These are phyloP conservation scores for Gasterosteus aculeatus DNA, from an alignment of 2,113 vertebrate species.

Conservation along the genomic window DNA sequence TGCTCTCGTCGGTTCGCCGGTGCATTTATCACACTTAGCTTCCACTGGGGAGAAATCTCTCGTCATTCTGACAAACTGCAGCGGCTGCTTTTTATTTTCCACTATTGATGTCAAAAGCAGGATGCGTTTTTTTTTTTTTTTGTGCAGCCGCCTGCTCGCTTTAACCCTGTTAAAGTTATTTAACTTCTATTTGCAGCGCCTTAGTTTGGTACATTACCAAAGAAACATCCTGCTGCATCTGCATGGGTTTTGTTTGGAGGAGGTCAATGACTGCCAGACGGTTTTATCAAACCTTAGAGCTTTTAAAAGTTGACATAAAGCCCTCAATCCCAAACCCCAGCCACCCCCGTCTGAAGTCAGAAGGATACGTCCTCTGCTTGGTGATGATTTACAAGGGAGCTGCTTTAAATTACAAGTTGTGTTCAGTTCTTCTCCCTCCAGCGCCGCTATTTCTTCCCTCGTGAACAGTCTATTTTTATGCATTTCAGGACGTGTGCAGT, in stretches of 20 bases:
- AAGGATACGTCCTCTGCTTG: constrained; percentile 27
- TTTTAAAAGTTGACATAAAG: constrained; percentile 3
- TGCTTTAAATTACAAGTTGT: constrained; percentile 57
- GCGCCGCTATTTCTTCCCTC: constrained; percentile 11
- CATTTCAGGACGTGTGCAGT: constrained; percentile 11
- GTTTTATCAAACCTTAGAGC: neutral
- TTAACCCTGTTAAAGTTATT: neutral
- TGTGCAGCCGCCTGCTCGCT: neutral
- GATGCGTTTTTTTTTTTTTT: neutral
- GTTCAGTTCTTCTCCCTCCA: constrained; percentile 30
- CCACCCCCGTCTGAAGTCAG: neutral
- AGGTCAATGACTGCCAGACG: neutral
- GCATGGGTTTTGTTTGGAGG: neutral
- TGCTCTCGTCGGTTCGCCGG: neutral
- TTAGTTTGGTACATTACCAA: neutral
- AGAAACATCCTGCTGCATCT: neutral
- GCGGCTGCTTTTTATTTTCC: neutral
- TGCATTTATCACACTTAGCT: neutral
- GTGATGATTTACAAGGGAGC: constrained; percentile 53
- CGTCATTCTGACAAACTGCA: constrained; percentile 7
- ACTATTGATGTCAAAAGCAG: neutral
- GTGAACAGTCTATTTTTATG: constrained; percentile 25
- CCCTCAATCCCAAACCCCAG: neutral
- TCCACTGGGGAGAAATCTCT: too few relatives aligned
- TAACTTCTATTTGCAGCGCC: neutral